These are phyloP conservation scores for Symphodus melops DNA, from an alignment of 2,113 vertebrate species.

Conservation along the genomic window DNA sequence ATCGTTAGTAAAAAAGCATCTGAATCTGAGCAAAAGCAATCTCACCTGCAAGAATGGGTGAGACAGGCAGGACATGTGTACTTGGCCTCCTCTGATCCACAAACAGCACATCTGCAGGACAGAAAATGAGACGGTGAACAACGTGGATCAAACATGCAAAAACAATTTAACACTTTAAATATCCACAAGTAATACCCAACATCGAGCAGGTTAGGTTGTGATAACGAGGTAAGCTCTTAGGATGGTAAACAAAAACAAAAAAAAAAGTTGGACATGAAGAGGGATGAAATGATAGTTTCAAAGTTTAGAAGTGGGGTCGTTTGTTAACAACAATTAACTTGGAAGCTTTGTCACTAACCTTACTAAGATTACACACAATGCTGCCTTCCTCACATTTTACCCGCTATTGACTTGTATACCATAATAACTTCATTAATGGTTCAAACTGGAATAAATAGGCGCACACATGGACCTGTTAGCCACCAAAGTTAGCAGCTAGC, in stretches of 20 bases:
- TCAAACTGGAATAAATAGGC: background rate
- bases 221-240: no score
- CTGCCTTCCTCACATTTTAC: background rate
- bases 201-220: no score
- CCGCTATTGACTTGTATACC: no score
- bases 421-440: background rate
- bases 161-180: no score
- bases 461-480: background rate
- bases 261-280: no score
- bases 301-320: no score
- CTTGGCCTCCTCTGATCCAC: conserved; percentile 88
- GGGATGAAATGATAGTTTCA: no score
- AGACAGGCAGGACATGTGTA: conserved; percentile 94
- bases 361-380: background rate
- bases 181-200: no score
- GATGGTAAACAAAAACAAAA: no score
- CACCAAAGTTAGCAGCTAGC: conserved; percentile 6
- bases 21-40: background rate
- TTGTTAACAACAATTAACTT: background rate
- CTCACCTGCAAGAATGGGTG: conserved; percentile 92
- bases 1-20: background rate
- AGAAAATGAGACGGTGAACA: background rate
- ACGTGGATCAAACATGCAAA: no score
- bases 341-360: background rate
- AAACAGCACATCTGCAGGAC: conserved; percentile 88